phyloP scores from a whole-genome alignment of 2,113 vertebrate species.

The Nipponia nippon region DNA sequence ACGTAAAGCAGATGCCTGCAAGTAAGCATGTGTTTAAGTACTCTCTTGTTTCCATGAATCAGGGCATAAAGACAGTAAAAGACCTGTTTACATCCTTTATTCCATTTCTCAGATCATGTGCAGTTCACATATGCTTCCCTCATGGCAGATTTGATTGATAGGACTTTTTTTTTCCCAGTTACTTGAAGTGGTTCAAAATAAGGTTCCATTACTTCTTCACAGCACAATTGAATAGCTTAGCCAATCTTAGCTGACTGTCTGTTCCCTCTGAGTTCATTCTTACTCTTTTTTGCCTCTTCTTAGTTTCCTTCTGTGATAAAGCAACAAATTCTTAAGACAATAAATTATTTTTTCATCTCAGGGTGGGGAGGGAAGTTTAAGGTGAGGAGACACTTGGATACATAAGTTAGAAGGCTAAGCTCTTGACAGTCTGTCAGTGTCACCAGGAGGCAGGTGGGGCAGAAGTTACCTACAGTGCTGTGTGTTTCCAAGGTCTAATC shows the following conservation, averaged over 20 bases:
- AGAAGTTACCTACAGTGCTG: neutral
- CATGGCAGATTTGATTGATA: neutral
- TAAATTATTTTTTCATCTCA: neutral
- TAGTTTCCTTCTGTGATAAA: neutral
- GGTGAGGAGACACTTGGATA: neutral
- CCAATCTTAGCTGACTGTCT: neutral
- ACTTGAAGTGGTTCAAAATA: neutral
- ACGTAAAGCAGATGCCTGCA: constrained; percentile 9
- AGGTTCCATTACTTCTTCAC: neutral
- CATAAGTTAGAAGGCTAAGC: neutral
- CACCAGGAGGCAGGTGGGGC: neutral
- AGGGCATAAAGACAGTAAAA: constrained; percentile 32
- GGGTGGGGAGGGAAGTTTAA: accelerated
- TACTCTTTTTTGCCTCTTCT: neutral
- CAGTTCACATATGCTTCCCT: constrained; percentile 6
- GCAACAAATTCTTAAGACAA: neutral
- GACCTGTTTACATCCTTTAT: constrained; percentile 19
- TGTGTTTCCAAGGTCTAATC: neutral
- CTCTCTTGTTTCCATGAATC: constrained; percentile 44
- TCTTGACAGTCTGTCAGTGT: neutral
- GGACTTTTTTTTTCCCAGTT: neutral
- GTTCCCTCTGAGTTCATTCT: neutral
- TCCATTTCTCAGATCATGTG: constrained; percentile 6
- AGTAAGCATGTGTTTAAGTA: constrained; percentile 35
- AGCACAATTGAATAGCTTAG: neutral